Evolutionary conservation across 2,113 vertebrate genomes (phyloP), one percentile per base, ranked within the genome.

Genomic region (Scartelaos histophorus): DNA sequence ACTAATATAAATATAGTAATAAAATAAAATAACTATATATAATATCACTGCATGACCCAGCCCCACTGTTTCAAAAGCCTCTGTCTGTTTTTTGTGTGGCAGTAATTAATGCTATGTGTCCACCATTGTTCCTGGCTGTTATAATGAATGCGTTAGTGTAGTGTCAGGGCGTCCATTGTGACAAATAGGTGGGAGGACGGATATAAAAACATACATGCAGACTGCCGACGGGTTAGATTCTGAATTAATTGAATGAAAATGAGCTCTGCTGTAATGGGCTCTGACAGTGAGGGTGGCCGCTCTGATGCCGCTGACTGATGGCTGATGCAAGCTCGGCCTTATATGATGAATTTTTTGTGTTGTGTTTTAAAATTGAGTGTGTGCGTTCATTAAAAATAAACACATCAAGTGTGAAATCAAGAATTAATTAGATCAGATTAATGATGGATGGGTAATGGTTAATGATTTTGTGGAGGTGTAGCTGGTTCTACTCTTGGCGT

Each of bases 241-340:
- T 85, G 91, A 92, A 93, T 92, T 94, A 94, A 94, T 94, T 94
- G 91, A 93, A 91, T 43, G 92, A 85, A 93, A 94, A 93, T 93
- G 89, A 91, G 93, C 93, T 92, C 92, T 91, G 89, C 78, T 68
- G 90, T 94, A 93, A 92, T 92, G 91, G 91, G 89, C 86, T 83
- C 87, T 90, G 91, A 93, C 92, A 93, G 89, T 90, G 82, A 92
- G 84, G 85, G 87, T 87, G 88, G 92, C 88, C 86, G 85, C 88
- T 92, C 81, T 92, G 91, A 93, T 92, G 89, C 78, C 76, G 66
- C 84, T 91, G 93, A 93, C 91, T 92, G 92, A 93, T 92, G 90
- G 89, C 87, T 93, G 90, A 92, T 91, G 87, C 83, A 82, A 86
- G 82, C 83, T 68, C 86, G 71, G 86, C 80, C 84, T 89, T 84